Evolutionary conservation across 2,888 invertebrate species (phyloP), one percentile per base, ranked within the genome.

Genomic region (Chironomus tentans): DNA sequence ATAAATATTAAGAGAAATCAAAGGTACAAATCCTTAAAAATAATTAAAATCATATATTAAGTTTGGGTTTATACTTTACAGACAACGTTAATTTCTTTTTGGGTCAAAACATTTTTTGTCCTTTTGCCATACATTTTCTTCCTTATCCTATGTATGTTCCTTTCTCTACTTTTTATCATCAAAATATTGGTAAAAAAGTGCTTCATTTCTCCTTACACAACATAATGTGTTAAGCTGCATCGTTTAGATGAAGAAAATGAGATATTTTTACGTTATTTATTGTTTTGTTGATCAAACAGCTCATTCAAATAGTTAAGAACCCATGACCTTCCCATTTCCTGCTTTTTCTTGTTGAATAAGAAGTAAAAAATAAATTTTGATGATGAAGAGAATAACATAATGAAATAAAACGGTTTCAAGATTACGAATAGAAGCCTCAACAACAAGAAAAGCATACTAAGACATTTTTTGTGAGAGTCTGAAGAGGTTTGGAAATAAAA

Each of bases 321-420:
- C 22, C 71, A 71, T 71, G 72, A 72, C 72, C 72, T 72, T 72
- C 72, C 72, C 72, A 72, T 72, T 72, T 72, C 72, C 72, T 72
- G 72, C 72, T 38, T 70, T 56, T 18, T 38, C 38, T 38, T 38
- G 10, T 38, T 38, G 38, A 38, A 38, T 38, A 56, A 56, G 56
- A 56, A 56, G 18, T 56, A 56, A 56, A 56, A 56, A 56, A 56
- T 15, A 56, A 56, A 6, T 65, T 65, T 65, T 65, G 65, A 24
- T 4, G 65, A 65, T 65, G 65, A 24, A 24, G 21, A 62, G 62
- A 62, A 50, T 4, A 62, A 50, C 13, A 56, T 24, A 56, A 15
- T 50, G 70, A 24, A 70, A 50, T 21, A 50, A 24, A 50, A 72
- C 70, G 28, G 70, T 70, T 18, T 7, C 15, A 56, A 70, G 70